These are phyloP conservation scores for Aspidiotus rigidus DNA, from an alignment of 2,888 invertebrate genomes.

Conservation along the genomic window DNA sequence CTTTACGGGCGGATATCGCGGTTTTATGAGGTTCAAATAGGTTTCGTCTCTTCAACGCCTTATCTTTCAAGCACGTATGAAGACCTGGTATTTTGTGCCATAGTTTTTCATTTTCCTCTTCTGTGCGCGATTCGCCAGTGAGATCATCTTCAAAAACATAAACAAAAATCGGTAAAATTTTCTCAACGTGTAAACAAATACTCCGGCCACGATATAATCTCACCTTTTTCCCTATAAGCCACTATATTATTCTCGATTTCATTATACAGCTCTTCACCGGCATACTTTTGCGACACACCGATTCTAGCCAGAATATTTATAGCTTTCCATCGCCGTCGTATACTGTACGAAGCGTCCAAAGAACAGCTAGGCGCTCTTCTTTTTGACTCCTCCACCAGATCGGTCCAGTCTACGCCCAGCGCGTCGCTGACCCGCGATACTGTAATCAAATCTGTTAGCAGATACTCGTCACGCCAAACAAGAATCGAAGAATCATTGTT, in stretches of 20 bases:
- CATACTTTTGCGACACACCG: slow-evolving; percentile 29
- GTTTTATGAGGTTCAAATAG: slow-evolving; percentile 29
- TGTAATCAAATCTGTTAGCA: slow-evolving; percentile 33
- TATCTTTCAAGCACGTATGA: slow-evolving; percentile 21
- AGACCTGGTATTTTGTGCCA: slow-evolving; percentile 19
- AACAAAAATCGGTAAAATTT: too few species aligned
- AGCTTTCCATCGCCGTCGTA: slow-evolving; percentile 20
- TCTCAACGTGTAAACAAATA: too few species aligned
- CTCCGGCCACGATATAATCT: too few species aligned
- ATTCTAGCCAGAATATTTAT: slow-evolving; percentile 10
- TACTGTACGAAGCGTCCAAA: slow-evolving; percentile 1
- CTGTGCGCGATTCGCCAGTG: background rate
- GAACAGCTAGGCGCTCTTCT: background rate
- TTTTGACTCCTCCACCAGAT: slow-evolving; percentile 25
- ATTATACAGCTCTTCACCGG: slow-evolving; percentile 22
- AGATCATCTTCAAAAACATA: background rate
- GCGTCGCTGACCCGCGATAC: slow-evolving; percentile 31
- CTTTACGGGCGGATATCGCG: slow-evolving; percentile 26
- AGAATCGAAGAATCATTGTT: too few species aligned
- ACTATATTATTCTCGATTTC: slow-evolving; percentile 5
- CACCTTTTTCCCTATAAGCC: background rate
- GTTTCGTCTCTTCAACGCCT: slow-evolving; percentile 13
- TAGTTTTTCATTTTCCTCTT: slow-evolving; percentile 2
- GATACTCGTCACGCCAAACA: slow-evolving; percentile 22
- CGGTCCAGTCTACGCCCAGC: slow-evolving; percentile 30